These are phyloP conservation scores for Micromys minutus DNA, from an alignment of 2,113 vertebrate species.

Conservation along the genomic window DNA sequence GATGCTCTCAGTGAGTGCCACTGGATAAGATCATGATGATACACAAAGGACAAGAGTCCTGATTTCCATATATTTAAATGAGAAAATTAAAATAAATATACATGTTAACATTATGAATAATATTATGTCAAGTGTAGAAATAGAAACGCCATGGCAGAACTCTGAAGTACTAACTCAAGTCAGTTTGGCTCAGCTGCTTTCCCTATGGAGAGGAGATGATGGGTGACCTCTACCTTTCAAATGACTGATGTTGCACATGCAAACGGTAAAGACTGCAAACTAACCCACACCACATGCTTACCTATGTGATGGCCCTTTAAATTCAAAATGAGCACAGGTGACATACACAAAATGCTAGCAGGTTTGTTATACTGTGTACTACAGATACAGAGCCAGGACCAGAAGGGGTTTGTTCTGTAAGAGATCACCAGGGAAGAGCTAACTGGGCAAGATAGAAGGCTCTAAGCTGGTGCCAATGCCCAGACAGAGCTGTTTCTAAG, in stretches of 20 bases:
- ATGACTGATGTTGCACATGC: neutral
- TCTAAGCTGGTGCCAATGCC: neutral
- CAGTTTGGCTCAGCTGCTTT: slow-evolving; percentile 31
- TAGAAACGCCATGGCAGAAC: neutral
- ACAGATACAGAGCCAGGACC: neutral
- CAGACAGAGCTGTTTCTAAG: too few relatives aligned
- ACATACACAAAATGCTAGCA: neutral
- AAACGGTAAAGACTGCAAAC: neutral
- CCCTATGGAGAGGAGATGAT: neutral
- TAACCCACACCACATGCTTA: neutral
- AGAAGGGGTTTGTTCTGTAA: neutral
- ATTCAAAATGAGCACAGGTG: neutral
- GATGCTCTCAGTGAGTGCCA: neutral
- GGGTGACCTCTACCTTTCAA: slow-evolving; percentile 3
- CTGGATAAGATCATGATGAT: neutral
- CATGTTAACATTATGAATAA: neutral
- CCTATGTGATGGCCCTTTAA: neutral
- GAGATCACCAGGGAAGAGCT: neutral
- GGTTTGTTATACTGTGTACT: neutral
- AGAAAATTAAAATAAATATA: slow-evolving; percentile 29
- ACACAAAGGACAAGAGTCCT: neutral
- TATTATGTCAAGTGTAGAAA: neutral
- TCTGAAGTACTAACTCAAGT: neutral
- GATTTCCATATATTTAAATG: neutral
- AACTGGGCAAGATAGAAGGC: neutral